A percentile compares a stretch with the other conserved stretches of the same genome.
Evolutionary conservation across 2,888 invertebrate genomes (phyloP).

Genomic region (Plagiodera versicolora): DNA sequence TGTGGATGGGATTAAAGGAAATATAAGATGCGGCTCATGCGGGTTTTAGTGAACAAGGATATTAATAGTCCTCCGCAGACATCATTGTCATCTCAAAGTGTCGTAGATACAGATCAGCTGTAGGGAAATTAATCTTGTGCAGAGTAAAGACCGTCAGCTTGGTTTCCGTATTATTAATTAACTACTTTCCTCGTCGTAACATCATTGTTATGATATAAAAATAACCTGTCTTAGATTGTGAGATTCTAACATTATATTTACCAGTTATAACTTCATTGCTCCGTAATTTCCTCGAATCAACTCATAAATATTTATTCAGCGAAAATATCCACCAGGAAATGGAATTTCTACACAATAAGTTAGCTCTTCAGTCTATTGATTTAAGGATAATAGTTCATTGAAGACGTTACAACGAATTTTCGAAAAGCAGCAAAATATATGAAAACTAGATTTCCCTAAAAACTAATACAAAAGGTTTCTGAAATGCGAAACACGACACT

Average conservation of each 20-base stretch:
- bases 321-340: too few relatives aligned
- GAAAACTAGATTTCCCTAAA: too few relatives aligned
- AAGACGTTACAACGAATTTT: too few relatives aligned
- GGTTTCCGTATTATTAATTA: conserved; percentile 41
- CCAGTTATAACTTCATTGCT: background rate
- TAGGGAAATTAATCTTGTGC: conserved; percentile 40
- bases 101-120: conserved; percentile 44
- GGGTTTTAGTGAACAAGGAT: conserved; percentile 31
- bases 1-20: conserved; percentile 1
- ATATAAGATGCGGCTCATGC: conserved; percentile 21
- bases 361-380: too few relatives aligned
- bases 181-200: conserved; percentile 38
- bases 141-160: conserved; percentile 36
- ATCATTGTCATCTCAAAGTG: conserved; percentile 45
- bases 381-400: too few relatives aligned
- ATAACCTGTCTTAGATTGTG: conserved; percentile 27
- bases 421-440: too few relatives aligned
- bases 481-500: too few relatives aligned
- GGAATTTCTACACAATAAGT: too few relatives aligned
- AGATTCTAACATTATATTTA: conserved; percentile 3
- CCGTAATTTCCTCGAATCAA: too few relatives aligned
- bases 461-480: too few relatives aligned
- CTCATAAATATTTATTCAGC: too few relatives aligned
- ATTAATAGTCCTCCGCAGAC: conserved; percentile 44
- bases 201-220: conserved; percentile 37